phyloP scores from a whole-genome alignment of 2,797 vertebrate genomes.

The Xenops minutus region DNA sequence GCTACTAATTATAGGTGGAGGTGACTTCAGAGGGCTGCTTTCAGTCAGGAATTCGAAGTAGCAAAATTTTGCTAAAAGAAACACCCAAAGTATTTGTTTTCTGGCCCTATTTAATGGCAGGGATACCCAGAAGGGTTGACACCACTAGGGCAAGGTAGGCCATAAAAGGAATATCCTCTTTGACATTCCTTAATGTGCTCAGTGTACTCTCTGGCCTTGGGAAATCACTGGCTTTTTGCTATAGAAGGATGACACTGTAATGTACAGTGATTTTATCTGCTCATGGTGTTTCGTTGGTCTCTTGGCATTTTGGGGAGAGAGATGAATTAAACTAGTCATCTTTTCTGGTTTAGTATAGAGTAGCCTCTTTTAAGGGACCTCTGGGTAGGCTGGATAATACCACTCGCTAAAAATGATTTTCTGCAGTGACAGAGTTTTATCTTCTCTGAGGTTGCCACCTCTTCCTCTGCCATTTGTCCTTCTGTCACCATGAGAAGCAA shows the following conservation, averaged over 20 bases:
- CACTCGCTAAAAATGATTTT: not conserved
- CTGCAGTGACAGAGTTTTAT: not conserved
- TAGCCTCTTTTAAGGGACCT: not conserved
- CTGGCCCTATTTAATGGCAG: not conserved
- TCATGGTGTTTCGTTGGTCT: not conserved
- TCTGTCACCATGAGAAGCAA: fast-evolving
- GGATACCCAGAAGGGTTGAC: not conserved
- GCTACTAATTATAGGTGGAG: constrained; percentile 56
- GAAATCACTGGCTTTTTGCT: not conserved
- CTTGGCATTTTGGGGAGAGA: not conserved
- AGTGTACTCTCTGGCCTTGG: not conserved
- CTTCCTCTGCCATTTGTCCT: not conserved
- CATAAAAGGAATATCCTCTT: not conserved
- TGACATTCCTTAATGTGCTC: not conserved
- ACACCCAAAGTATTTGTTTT: not conserved
- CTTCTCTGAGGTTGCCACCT: not conserved
- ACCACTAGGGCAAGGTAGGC: not conserved
- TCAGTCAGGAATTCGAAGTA: constrained; percentile 49
- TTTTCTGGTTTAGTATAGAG: not conserved
- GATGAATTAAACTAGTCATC: not conserved
- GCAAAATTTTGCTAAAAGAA: constrained; percentile 22
- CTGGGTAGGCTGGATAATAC: not conserved
- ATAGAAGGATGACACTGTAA: not conserved
- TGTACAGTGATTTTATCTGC: not conserved
- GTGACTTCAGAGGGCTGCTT: constrained; percentile 28